Evolutionary conservation across 2,888 invertebrate species (phyloP).

Genomic region (Andrena haemorrhoa): DNA sequence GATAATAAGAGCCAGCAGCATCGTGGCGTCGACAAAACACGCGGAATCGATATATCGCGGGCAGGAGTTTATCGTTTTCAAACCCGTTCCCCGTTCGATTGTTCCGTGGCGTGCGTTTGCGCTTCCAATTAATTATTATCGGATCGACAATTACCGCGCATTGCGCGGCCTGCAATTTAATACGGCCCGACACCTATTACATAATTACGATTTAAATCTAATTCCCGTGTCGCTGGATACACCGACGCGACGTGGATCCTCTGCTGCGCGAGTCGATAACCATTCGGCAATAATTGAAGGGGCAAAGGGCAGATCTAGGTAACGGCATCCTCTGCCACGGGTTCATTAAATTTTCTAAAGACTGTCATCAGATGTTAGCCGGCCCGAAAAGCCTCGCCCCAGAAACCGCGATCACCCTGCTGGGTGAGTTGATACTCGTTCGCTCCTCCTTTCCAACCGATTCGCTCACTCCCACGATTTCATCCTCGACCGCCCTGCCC

Average conservation of each 20-base stretch:
- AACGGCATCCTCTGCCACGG: too few species aligned
- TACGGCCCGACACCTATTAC: constrained; percentile 34
- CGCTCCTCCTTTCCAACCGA: neutral
- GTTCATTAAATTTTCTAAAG: neutral
- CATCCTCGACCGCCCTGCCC: too few species aligned
- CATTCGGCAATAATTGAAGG: constrained; percentile 5
- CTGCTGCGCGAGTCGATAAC: constrained; percentile 20
- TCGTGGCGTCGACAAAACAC: neutral
- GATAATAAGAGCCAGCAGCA: neutral
- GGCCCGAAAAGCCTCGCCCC: too few species aligned
- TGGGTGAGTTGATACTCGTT: too few species aligned
- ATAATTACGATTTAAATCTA: constrained; percentile 51
- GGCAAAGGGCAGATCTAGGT: neutral
- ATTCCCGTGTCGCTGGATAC: constrained; percentile 24
- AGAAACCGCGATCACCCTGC: too few species aligned
- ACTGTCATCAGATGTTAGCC: neutral
- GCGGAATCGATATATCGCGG: constrained; percentile 13
- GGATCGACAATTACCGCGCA: constrained; percentile 28
- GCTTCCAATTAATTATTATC: constrained; percentile 40
- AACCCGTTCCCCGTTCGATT: neutral
- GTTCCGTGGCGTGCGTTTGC: constrained; percentile 10
- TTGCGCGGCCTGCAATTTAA: constrained; percentile 38
- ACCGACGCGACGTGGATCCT: neutral
- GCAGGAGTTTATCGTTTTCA: constrained; percentile 18
- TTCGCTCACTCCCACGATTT: neutral